Base-by-base conservation (phyloP, 2,797 vertebrate genomes). In the Molothrus aeneus region DNA sequence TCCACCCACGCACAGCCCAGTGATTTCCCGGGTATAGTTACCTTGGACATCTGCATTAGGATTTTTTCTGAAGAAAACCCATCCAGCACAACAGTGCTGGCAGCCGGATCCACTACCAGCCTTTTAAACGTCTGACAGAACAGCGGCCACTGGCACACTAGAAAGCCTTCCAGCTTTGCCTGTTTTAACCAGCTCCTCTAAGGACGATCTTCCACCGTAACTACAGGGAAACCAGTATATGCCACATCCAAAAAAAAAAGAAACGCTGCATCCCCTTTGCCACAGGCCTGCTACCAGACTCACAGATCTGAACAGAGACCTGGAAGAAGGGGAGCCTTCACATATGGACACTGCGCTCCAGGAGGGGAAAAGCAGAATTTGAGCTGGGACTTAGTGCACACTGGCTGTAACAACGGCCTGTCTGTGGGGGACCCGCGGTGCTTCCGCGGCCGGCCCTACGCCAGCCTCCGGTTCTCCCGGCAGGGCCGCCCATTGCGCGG, bases 181-280 rank as follows among this genome's bases (percentile, higher is more conserved):
- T 13, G 17, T 7, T 66, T 64, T 26, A 60, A 28, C 9, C 50
- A 31, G 14, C 15, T 22, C 4, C 56, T 9, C 25, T 6, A 51
- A 61, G 5, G 26, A 22, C 0, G 2, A 54, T 9, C 28, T 60
- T 32, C 32, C 11, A 2, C 2, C 2, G 2, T 59, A 42, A 2
- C 43, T 48, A 6, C 0, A 2, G 8, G 6, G 4, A 57, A 13
- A 29, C 3, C 3, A 2, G 2, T 1, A 63, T 1, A 4, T 14
- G 5, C 10, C 2, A 7, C 18, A 3, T 3, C 7, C 13, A 4
- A 1, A 7, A 31, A 1, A 1, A 7, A 26, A 10, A 31, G 6
- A 19, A 18, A n/a, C 2, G 6, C 20, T 3, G 10, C 31, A 12
- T 8, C 43, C 15, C 17, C 26, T 11, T 12, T 7, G 22, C 38